phyloP scores from a whole-genome alignment of 2,113 vertebrate genomes.

The Pitta sordida region DNA sequence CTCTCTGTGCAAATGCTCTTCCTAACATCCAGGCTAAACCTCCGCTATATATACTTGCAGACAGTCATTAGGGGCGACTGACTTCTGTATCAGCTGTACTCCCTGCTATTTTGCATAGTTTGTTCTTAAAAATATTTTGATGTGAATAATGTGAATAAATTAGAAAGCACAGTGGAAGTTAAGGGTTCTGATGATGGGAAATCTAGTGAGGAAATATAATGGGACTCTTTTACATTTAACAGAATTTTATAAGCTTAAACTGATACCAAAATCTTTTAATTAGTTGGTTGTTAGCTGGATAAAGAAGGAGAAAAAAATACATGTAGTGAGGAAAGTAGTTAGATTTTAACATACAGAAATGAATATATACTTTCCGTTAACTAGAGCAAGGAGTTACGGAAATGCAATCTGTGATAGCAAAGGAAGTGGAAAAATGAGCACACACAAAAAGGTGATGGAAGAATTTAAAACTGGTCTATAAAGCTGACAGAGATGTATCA shows the following conservation, averaged over 20 bases:
- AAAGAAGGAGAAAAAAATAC: background rate
- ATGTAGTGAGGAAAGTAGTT: background rate
- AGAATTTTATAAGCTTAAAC: background rate
- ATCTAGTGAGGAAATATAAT: background rate
- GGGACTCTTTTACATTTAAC: background rate
- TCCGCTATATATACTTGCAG: background rate
- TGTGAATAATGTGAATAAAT: background rate
- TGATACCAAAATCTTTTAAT: background rate
- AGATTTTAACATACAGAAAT: background rate
- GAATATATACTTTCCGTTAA: background rate
- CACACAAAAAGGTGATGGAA: rapidly evolving
- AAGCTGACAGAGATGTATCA: background rate
- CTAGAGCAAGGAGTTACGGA: background rate
- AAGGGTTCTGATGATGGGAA: background rate
- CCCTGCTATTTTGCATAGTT: background rate
- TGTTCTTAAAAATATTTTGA: background rate
- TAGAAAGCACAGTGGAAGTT: background rate
- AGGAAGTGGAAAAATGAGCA: background rate
- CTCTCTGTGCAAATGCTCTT: too few species aligned
- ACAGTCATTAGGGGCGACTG: background rate
- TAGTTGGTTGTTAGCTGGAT: background rate
- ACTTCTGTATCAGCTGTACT: background rate
- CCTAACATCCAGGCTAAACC: too few species aligned
- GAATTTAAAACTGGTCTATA: background rate
- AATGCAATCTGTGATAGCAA: background rate